These are phyloP conservation scores for Homarus gammarus DNA, from an alignment of 2,888 invertebrate genomes.

Conservation along the genomic window DNA sequence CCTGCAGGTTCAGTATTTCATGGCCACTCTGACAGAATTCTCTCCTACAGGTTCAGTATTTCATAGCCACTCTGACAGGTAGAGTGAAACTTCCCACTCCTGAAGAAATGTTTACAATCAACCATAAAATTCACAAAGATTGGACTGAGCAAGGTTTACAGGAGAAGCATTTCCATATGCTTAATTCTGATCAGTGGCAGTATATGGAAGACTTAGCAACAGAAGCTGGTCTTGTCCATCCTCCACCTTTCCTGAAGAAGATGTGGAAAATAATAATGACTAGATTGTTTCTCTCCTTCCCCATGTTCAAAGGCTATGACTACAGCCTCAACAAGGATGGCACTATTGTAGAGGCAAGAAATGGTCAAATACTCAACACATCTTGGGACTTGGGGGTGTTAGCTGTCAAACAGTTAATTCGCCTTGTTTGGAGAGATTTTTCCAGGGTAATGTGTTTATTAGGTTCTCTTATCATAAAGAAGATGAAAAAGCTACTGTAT, in stretches of 20 bases:
- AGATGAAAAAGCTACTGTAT: neutral
- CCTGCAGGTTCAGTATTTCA: slow-evolving; percentile 64
- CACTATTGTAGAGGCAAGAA: slow-evolving; percentile 14
- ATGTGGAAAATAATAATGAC: slow-evolving; percentile 42
- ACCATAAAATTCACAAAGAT: slow-evolving; percentile 8
- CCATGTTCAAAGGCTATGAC: slow-evolving; percentile 51
- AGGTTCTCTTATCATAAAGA: neutral
- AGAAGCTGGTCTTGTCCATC: slow-evolving; percentile 37
- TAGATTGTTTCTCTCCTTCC: slow-evolving; percentile 39
- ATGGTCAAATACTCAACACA: slow-evolving; percentile 4
- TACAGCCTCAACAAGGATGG: slow-evolving; percentile 46
- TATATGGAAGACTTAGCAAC: slow-evolving; percentile 62
- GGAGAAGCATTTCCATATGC: slow-evolving; percentile 56
- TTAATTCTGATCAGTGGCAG: slow-evolving; percentile 58
- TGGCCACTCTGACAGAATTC: slow-evolving; percentile 49
- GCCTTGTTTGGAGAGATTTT: slow-evolving; percentile 44
- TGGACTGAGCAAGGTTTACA: slow-evolving; percentile 16
- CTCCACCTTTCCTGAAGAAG: slow-evolving; percentile 31
- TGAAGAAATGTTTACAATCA: slow-evolving; percentile 50
- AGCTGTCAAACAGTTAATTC: neutral
- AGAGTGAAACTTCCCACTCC: slow-evolving; percentile 22
- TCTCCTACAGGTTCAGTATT: slow-evolving; percentile 59
- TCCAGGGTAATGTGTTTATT: slow-evolving; percentile 10
- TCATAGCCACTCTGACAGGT: slow-evolving; percentile 55
- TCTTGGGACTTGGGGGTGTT: slow-evolving; percentile 20